These are phyloP conservation scores for Tyrannus savana DNA, from an alignment of 2,113 vertebrate species.

Conservation along the genomic window DNA sequence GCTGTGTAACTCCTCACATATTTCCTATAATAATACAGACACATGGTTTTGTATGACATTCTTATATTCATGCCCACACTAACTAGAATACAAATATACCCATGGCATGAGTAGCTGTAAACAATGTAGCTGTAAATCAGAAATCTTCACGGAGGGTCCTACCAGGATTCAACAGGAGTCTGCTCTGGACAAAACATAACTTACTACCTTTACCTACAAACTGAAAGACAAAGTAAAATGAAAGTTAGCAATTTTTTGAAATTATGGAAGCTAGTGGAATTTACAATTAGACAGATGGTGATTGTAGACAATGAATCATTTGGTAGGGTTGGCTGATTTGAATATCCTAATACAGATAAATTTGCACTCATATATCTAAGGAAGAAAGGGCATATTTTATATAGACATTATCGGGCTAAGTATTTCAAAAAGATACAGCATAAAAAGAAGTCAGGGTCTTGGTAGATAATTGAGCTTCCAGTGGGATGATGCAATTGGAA, in stretches of 20 bases:
- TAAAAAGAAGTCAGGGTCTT: slow-evolving; percentile 33
- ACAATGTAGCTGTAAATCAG: not conserved
- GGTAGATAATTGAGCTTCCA: slow-evolving; percentile 32
- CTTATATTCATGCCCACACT: not conserved
- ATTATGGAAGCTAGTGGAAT: not conserved
- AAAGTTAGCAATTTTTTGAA: not conserved
- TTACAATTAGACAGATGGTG: not conserved
- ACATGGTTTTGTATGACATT: not conserved
- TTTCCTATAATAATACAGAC: not conserved
- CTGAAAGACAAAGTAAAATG: not conserved
- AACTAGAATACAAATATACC: not conserved
- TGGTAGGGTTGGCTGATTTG: not conserved
- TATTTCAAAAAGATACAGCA: slow-evolving; percentile 25
- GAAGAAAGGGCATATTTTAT: slow-evolving; percentile 27
- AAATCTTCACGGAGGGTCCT: not conserved
- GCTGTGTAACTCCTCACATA: not conserved
- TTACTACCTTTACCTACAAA: not conserved
- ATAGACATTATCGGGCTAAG: not conserved
- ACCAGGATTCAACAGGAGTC: not conserved
- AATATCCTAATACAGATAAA: not conserved
- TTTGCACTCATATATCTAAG: not conserved
- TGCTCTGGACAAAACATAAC: not conserved
- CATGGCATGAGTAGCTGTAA: not conserved
- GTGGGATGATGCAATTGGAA: slow-evolving; percentile 22
- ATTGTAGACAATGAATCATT: not conserved